phyloP scores from a whole-genome alignment of 2,113 vertebrate species.

The Pipra filicauda region DNA sequence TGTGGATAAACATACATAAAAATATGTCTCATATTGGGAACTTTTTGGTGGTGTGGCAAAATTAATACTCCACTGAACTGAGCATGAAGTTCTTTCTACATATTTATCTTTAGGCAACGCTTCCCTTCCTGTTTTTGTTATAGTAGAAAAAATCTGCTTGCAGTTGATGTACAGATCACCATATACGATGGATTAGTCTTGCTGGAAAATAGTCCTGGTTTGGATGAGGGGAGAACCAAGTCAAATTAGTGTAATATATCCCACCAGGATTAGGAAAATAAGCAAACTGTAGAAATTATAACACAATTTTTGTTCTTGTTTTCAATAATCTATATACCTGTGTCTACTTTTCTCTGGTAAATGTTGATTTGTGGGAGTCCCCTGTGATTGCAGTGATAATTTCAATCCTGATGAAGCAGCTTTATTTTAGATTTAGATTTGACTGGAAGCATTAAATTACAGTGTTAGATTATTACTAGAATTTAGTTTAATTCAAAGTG shows the following conservation, averaged over 20 bases:
- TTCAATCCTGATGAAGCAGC: background rate
- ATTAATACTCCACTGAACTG: background rate
- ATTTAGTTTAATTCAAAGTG: background rate
- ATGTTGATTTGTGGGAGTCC: background rate
- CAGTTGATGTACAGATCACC: rapidly evolving
- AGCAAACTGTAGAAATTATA: background rate
- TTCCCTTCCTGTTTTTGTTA: background rate
- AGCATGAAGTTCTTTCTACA: background rate
- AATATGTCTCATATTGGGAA: background rate
- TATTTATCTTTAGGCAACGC: background rate
- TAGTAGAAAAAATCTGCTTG: background rate
- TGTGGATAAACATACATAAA: background rate
- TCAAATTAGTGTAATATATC: background rate
- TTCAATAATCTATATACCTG: background rate
- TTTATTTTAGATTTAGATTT: background rate
- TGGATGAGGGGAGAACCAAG: background rate
- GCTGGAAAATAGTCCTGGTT: background rate
- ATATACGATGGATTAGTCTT: background rate
- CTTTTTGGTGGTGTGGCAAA: background rate
- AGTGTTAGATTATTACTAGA: background rate
- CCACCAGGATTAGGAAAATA: background rate
- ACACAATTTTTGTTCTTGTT: background rate
- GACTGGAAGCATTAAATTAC: background rate
- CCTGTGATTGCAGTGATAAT: background rate
- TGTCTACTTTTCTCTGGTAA: background rate